Conservation (phyloP, 2,888 invertebrate species). For the Girardia tigrina region DNA sequence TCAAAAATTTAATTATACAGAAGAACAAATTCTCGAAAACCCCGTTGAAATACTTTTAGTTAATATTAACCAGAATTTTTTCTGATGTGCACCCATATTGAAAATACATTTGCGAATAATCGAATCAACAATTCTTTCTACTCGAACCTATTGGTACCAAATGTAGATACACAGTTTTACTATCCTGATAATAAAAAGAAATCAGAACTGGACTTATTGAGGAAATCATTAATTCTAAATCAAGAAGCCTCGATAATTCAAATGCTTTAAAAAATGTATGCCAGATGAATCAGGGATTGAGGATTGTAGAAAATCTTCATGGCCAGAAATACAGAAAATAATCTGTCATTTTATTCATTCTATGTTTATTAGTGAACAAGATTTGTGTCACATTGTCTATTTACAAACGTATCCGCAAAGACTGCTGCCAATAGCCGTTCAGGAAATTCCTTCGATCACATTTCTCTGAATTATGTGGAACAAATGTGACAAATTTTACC, state of each 20-base stretch:
- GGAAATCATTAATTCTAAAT: constrained; percentile 73
- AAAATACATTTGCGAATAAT: constrained; percentile 64
- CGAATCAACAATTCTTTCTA: constrained; percentile 79
- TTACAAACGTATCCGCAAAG: constrained; percentile 69
- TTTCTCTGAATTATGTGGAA: constrained; percentile 84
- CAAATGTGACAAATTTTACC: too few species aligned
- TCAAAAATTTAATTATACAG: not conserved
- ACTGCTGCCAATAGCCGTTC: constrained; percentile 72
- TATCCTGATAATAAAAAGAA: constrained; percentile 54
- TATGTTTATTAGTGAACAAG: constrained; percentile 36
- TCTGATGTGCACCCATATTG: constrained; percentile 69
- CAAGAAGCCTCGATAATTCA: constrained; percentile 87
- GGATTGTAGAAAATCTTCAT: constrained; percentile 1
- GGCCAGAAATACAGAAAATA: constrained; percentile 35
- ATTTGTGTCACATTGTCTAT: constrained; percentile 35
- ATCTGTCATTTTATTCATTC: constrained; percentile 37
- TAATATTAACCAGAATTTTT: not conserved
- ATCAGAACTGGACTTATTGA: constrained; percentile 74
- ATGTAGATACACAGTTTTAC: not conserved
- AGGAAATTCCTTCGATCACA: constrained; percentile 94
- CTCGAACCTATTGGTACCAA: constrained; percentile 55
- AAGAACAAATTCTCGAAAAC: constrained; percentile 2
- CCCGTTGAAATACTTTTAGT: not conserved
- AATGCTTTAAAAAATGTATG: constrained; percentile 78
- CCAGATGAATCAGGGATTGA: constrained; percentile 57